phyloP scores from a whole-genome alignment of 1,140 invertebrate species.

The Eupristina koningsbergeri region DNA sequence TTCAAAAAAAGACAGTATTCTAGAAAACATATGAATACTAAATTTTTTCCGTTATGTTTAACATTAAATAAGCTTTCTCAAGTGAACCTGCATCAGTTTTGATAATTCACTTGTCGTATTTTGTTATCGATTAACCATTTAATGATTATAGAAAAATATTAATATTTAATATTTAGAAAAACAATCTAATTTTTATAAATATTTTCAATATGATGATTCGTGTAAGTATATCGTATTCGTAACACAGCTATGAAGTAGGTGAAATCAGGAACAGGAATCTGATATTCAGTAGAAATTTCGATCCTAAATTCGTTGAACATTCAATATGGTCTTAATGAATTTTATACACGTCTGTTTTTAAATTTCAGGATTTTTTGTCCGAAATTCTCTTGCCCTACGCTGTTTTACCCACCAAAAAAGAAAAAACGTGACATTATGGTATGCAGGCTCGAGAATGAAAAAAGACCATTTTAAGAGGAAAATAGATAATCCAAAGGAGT shows the following conservation, averaged over 20 bases:
- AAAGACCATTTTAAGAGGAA: neutral
- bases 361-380: neutral
- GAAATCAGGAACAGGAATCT: neutral
- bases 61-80: too few relatives aligned
- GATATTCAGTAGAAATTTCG: neutral
- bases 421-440: neutral
- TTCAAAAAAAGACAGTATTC: too few relatives aligned
- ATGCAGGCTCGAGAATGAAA: neutral
- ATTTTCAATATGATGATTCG: too few relatives aligned
- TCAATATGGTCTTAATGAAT: neutral
- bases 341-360: neutral
- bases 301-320: neutral
- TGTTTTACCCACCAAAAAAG: neutral
- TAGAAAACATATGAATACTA: too few relatives aligned
- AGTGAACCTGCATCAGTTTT: too few relatives aligned
- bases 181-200: too few relatives aligned
- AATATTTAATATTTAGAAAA: too few relatives aligned
- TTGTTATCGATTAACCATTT: too few relatives aligned
- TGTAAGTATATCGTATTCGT: too few relatives aligned
- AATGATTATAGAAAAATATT: too few relatives aligned
- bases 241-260: neutral
- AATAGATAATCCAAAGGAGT: neutral
- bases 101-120: too few relatives aligned
- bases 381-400: neutral
- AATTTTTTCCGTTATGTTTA: too few relatives aligned